Evolutionary conservation across 2,888 invertebrate genomes (phyloP).

Genomic region (Rutpela maculata): DNA sequence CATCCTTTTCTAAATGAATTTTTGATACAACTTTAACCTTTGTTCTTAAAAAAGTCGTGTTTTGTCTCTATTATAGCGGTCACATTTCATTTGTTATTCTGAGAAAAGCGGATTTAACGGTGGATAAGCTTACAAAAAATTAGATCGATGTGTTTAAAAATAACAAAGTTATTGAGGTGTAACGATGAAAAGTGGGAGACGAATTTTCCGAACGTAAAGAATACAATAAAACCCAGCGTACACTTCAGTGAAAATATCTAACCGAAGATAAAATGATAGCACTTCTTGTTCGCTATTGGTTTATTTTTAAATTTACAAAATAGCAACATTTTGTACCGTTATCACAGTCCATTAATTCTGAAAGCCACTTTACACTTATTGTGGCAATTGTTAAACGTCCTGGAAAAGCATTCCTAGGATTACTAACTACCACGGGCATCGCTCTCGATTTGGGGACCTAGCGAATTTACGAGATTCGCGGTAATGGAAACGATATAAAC

Average conservation of each 20-base stretch:
- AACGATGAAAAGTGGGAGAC: no score
- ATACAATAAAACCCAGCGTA: not conserved
- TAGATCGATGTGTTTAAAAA: no score
- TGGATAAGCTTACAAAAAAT: no score
- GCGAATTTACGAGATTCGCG: constrained; percentile 16
- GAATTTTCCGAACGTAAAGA: not conserved
- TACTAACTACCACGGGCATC: constrained; percentile 21
- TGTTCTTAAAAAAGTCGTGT: no score
- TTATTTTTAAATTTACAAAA: constrained; percentile 21
- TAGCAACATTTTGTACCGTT: constrained; percentile 25
- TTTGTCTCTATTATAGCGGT: no score
- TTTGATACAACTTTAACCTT: no score
- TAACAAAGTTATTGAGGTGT: no score
- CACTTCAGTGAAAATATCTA: not conserved
- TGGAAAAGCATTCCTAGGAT: constrained; percentile 30
- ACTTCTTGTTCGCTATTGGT: constrained; percentile 13
- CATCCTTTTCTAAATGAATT: no score
- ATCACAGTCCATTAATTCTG: constrained; percentile 25
- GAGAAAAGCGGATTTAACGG: no score
- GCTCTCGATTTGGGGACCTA: constrained; percentile 15
- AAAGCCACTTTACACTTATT: constrained; percentile 32
- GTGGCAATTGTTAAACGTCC: constrained; percentile 29
- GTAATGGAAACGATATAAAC: constrained; percentile 23
- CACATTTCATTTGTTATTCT: no score
- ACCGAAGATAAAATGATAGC: not conserved